A percentile compares a stretch with the other conserved stretches of the same genome.
These are phyloP conservation scores for Hepsetus odoe DNA, from an alignment of 2,113 vertebrate genomes.

Conservation along the genomic window DNA sequence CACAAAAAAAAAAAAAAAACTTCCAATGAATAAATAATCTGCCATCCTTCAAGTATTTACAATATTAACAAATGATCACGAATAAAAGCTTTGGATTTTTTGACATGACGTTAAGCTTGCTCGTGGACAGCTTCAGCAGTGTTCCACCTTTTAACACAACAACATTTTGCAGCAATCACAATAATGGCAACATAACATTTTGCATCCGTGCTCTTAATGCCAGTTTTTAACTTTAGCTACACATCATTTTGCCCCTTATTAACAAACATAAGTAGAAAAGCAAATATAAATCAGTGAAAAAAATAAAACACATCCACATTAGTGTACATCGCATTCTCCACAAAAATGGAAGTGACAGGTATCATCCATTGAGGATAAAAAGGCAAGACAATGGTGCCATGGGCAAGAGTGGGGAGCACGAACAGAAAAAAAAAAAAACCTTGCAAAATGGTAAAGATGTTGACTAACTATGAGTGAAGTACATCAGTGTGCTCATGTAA, in stretches of 20 bases:
- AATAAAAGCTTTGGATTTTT: slow-evolving; percentile 60
- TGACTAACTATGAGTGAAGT: slow-evolving; percentile 29
- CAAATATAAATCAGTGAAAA: slow-evolving; percentile 43
- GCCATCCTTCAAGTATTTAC: slow-evolving; percentile 63
- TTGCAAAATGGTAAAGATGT: not conserved
- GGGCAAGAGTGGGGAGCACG: slow-evolving; percentile 29
- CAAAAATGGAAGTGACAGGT: slow-evolving; percentile 56
- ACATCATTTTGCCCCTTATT: slow-evolving; percentile 49
- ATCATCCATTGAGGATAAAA: slow-evolving; percentile 54
- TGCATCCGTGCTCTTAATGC: slow-evolving; percentile 51
- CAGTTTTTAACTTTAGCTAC: slow-evolving; percentile 49
- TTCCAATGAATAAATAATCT: slow-evolving; percentile 66
- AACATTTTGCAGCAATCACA: slow-evolving; percentile 51
- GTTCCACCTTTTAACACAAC: slow-evolving; percentile 48
- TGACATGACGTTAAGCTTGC: slow-evolving; percentile 56
- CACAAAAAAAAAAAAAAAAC: slow-evolving; percentile 62
- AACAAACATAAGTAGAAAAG: slow-evolving; percentile 45
- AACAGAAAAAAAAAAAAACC: not conserved
- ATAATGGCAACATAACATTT: slow-evolving; percentile 57
- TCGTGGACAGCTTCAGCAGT: slow-evolving; percentile 42
- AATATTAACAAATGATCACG: slow-evolving; percentile 63
- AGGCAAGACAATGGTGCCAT: slow-evolving; percentile 50
- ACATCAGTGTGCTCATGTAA: slow-evolving; percentile 40
- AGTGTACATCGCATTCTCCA: slow-evolving; percentile 60
- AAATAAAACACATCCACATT: slow-evolving; percentile 54